Conservation (phyloP, 2,888 invertebrate genomes). For the Apotomis betuletana region DNA sequence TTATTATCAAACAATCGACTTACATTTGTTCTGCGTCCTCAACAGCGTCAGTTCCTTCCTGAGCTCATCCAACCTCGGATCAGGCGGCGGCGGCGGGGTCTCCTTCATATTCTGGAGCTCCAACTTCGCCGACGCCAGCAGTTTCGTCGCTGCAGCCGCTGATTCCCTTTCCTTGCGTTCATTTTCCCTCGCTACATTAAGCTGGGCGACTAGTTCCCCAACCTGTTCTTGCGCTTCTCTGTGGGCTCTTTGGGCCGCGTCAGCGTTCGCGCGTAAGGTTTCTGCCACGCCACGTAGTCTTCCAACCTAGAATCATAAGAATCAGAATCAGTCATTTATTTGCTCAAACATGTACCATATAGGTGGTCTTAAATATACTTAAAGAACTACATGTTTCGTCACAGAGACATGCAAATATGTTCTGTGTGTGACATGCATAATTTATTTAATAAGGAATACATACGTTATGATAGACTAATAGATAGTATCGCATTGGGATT, state of each 20-base stretch:
- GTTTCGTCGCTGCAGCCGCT: conserved; percentile 79
- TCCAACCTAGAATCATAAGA: conserved; percentile 63
- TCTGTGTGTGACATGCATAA: too few species aligned
- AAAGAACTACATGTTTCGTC: too few species aligned
- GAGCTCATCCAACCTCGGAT: conserved; percentile 89
- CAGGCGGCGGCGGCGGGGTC: conserved; percentile 86
- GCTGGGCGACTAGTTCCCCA: conserved; percentile 75
- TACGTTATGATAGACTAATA: too few species aligned
- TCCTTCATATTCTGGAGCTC: conserved; percentile 86
- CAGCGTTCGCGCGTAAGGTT: conserved; percentile 84
- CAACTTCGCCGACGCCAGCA: conserved; percentile 86
- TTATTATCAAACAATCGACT: conserved; percentile 46
- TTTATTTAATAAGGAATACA: too few species aligned
- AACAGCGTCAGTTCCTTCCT: conserved; percentile 89
- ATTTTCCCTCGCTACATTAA: conserved; percentile 76
- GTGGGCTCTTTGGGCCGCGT: conserved; percentile 80
- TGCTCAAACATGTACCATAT: neutral
- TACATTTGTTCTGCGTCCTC: conserved; percentile 90
- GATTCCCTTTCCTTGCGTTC: conserved; percentile 80
- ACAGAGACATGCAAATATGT: too few species aligned
- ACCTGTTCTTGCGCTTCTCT: conserved; percentile 81
- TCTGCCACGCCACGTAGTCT: conserved; percentile 81
- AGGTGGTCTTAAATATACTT: too few species aligned
- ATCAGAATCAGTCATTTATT: neutral
- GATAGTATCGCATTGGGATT: too few species aligned